Base-by-base conservation (phyloP, 2,888 invertebrate genomes). In the Eledona agricola region DNA sequence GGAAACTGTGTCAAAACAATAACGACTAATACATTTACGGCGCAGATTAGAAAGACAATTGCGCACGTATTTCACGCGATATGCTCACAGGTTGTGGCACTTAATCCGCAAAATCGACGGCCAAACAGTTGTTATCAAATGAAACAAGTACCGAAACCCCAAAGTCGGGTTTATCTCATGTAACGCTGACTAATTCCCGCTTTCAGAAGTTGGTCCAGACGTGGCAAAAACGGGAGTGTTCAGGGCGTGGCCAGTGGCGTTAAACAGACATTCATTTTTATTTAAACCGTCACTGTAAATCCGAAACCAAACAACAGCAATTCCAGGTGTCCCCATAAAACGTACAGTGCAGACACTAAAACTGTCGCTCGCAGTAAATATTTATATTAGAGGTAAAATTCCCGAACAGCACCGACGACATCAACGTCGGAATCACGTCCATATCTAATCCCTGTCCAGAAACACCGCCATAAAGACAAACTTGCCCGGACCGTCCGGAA, bases 321-420 rank as follows among this genome's bases (percentile, higher is more conserved):
- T 59, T 58, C 46, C 51, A 60, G 58, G 55, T 55, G 57, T 53
- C 58, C 50, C 56, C 35, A 54, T 60, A 60, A 60, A 58, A 45
- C 37, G 56, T 55, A 45, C 38, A 50, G 43, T 52, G 34, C 40
- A 46, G 47, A 54, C 51, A 57, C 51, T 57, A 57, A 60, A 60
- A 60, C 52, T 56, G 60, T 60, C 58, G 55, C 52, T 57, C 37
- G 23, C 29, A 43, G 56, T 60, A 53, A 60, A 60, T 60, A 60
- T 60, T 58, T 58, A 58, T 60, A 58, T 55, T 57, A 60, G 50
- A 31, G 56, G 38, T 51, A 47, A 58, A 60, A 38, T 57, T 57
- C 55, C 52, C 35, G 46, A 55, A 52, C 46, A 50, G 13, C 20
- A 7, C 37, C 28, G 37, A 23, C 25, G 17, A 38, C 32, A 50